Evolutionary conservation across 2,113 vertebrate species (phyloP), one percentile per base, ranked within the genome.

Genomic region (Sorex araneus): DNA sequence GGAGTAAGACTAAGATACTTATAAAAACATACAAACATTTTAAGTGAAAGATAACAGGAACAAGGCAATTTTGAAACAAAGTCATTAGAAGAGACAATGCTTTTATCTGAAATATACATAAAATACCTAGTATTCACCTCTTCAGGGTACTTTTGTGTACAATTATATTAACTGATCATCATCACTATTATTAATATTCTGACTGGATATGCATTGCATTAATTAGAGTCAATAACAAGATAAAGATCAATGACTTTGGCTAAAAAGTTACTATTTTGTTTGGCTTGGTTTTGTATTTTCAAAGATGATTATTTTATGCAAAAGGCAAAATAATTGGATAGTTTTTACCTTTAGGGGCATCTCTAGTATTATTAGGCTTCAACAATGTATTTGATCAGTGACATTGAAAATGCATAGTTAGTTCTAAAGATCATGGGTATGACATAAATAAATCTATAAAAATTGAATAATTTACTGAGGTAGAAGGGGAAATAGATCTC

Each of bases 11-110:
- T 19, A 89, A 21, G 69, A 28, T 34, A 86, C 40, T 69, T 80
- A 79, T 57, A 88, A 82, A 45, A 81, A 81, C 4, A 92, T 84
- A 40, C 78, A 45, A 81, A 81, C 4, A 92, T 84, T 70, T 79
- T 86, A 77, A 21, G 92, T 89, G 57, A 71, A 3, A 85, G 80
- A 73, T 21, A 83, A 40, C 6, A 11, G 84, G 27, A 15, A 84
- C 6, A 27, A 85, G 19, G 45, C 8, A 94, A 66, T 80, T 79
- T 94, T 84, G 47, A 78, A 93, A 78, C n/a, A 4, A 18, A 90
- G 3, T 30, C 70, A 79, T 57, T n/a, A 83, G 10, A 40, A 90
- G 80, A 94, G 28, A 85, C 73, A 74, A 23, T 16, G 28, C 84
- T 64, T 82, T 81, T 30, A 77, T 64, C 0, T 91, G 7, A 83